Evolutionary conservation across 2,888 invertebrate genomes (phyloP).

Genomic region (Acleris literana): DNA sequence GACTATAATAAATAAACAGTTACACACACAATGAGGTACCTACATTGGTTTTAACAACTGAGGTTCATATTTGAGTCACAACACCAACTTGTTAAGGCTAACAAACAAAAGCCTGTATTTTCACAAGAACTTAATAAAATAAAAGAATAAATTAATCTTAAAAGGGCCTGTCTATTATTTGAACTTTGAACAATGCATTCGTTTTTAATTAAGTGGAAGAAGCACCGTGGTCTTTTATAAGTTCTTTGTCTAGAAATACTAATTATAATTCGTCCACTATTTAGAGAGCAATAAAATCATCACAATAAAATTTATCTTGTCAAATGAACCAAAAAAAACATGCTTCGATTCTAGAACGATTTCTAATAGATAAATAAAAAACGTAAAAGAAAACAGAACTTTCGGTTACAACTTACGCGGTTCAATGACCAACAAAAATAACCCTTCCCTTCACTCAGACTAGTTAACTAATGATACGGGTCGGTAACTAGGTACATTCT

Average conservation of each 20-base stretch:
- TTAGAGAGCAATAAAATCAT: too few relatives aligned
- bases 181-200: not conserved
- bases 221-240: not conserved
- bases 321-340: too few relatives aligned
- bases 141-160: conserved; percentile 3
- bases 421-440: conserved; percentile 18
- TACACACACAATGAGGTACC: too few relatives aligned
- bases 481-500: conserved; percentile 14
- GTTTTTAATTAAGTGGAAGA: not conserved
- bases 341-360: not conserved
- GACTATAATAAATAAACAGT: too few relatives aligned
- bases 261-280: not conserved
- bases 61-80: not conserved
- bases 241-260: not conserved
- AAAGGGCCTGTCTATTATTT: not conserved
- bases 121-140: conserved; percentile 1
- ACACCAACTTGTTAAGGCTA: not conserved
- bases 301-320: too few relatives aligned
- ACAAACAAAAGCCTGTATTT: conserved; percentile 15
- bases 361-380: conserved; percentile 19
- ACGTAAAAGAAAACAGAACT: conserved; percentile 11
- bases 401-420: conserved; percentile 14
- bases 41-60: too few relatives aligned
- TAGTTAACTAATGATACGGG: conserved; percentile 35
- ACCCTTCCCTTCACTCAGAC: conserved; percentile 26